Evolutionary conservation across 2,113 vertebrate genomes (phyloP).

Genomic region (Bubo scandiacus): DNA sequence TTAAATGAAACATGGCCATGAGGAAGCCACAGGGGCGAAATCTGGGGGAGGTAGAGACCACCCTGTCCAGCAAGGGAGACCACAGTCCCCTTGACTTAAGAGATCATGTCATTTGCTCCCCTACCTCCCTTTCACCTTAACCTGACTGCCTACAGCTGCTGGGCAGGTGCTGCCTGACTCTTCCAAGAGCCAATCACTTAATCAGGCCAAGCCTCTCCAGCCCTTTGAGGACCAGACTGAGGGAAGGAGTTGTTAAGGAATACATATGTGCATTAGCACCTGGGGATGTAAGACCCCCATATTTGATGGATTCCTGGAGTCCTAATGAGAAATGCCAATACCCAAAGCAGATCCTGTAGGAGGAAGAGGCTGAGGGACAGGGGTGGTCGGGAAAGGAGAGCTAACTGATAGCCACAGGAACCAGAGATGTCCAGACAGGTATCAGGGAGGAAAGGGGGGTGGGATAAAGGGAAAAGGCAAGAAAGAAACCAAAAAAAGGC

Average conservation of each 20-base stretch:
- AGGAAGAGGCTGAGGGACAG: not conserved
- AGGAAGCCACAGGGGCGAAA: not conserved
- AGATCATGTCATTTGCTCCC: not conserved
- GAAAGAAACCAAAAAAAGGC: not conserved
- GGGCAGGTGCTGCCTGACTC: not conserved
- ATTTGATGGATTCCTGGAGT: not conserved
- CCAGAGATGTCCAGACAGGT: not conserved
- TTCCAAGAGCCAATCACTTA: not conserved
- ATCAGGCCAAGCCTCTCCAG: not conserved
- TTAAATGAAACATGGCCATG: not conserved
- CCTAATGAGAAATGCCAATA: not conserved
- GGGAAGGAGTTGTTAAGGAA: not conserved
- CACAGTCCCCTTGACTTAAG: not conserved
- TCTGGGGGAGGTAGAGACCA: not conserved
- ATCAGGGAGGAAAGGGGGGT: not conserved
- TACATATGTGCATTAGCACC: not conserved
- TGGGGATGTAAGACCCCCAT: not conserved
- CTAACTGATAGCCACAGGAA: not conserved
- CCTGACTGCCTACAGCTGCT: not conserved
- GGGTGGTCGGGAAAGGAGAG: not conserved
- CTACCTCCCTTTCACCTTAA: not conserved
- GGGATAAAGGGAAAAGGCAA: not conserved
- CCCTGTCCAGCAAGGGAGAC: not conserved
- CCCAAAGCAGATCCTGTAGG: not conserved
- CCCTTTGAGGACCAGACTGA: not conserved